Base-by-base conservation (phyloP, 2,888 invertebrate genomes). In the Drosophila fulvimacula region DNA sequence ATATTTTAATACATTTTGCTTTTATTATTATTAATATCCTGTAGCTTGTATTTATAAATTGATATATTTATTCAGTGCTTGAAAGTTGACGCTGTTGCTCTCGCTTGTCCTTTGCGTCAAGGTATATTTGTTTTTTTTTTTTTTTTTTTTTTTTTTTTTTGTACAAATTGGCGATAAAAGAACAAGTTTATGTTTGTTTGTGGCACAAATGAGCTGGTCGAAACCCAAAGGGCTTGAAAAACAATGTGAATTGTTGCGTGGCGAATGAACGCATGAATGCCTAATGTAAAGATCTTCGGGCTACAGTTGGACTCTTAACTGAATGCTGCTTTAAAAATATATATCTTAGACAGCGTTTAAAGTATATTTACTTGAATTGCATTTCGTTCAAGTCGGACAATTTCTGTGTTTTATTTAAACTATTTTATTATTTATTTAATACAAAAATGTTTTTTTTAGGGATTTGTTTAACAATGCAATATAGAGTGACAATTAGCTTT, bases 181-280 rank as follows among this genome's bases (percentile, higher is more conserved):
- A 34, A 36, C 27, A 15, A 11, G 30, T 13, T 17, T 32, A 3
- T 39, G 11, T 32, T 39, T 39, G 9, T 32, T 39, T 68, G 70
- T 63, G 59, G 61, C 11, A 19, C 30, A 64, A 64, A 63, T 39
- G 64, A 44, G 46, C 36, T 39, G 9, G 27, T 6, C 11, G 11
- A 4, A 15, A 6, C 51, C 51, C 7, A 11, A 42, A 42, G 32
- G 55, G 7, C 36, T 21, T 53, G 11, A 7, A 48, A 32, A 10
- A 19, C 15, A 46, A 27, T 46, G 41, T 55, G 30, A 19, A 36
- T n/a, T 19, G 42, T 48, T 42, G 17, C 6, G 9, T 32, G 56
- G 42, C 39, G 38, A 55, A 34, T 51, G 30, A 53, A 41, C 30
- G 21, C n/a, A 0, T 30, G 51, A 60, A 38, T 51, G 21, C 19